phyloP scores from a whole-genome alignment of 1,140 invertebrate species.

The Eufriesea mexicana region DNA sequence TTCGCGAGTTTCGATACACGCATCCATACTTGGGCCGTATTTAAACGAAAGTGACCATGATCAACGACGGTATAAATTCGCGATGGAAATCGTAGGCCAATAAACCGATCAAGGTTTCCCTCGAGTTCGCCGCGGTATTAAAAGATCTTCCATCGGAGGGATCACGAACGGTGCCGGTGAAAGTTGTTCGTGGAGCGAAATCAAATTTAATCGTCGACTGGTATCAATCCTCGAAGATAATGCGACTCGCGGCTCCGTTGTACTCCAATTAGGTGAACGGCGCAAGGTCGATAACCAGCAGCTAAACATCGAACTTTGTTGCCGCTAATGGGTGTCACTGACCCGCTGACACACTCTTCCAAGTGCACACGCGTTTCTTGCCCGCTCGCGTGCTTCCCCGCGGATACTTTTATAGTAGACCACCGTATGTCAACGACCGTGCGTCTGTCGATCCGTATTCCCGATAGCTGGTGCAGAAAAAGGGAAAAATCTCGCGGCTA shows the following conservation, averaged over 20 bases:
- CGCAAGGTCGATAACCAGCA: slow-evolving; percentile 47
- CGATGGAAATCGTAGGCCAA: not conserved
- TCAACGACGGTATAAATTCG: not conserved
- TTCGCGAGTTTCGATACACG: not conserved
- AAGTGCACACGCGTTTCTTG: slow-evolving; percentile 62
- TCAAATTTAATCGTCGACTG: not conserved
- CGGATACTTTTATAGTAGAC: slow-evolving; percentile 48
- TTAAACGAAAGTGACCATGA: slow-evolving; percentile 17
- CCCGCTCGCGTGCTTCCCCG: slow-evolving; percentile 32
- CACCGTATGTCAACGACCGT: slow-evolving; percentile 31
- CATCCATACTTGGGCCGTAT: not conserved
- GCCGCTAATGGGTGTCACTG: slow-evolving; percentile 71
- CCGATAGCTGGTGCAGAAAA: not conserved
- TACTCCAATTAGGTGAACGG: slow-evolving; percentile 55
- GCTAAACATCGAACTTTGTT: slow-evolving; percentile 70
- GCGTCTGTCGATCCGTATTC: slow-evolving; percentile 20
- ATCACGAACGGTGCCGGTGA: not conserved
- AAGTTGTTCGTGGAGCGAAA: slow-evolving; percentile 7
- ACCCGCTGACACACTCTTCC: slow-evolving; percentile 74
- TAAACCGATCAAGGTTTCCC: not conserved
- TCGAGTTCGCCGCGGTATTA: not conserved
- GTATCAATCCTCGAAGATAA: not conserved
- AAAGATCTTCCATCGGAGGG: not conserved
- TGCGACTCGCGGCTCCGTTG: not conserved
- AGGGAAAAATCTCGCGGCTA: not conserved